phyloP scores from a whole-genome alignment of 1,140 invertebrate genomes.

The Drosophila aff. region DNA sequence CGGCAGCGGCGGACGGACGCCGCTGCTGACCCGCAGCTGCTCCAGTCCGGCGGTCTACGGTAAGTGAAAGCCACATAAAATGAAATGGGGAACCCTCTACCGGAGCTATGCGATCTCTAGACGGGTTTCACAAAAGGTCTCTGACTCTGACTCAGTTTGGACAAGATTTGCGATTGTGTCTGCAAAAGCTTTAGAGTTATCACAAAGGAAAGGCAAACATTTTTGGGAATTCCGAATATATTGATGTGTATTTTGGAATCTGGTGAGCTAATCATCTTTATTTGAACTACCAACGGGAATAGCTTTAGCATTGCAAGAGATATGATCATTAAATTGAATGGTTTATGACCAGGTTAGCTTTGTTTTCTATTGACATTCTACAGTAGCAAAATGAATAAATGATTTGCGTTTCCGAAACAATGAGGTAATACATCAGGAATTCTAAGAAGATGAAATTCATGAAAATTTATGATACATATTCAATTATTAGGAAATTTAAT shows the following conservation, averaged over 20 bases:
- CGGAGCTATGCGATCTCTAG: conserved; percentile 14
- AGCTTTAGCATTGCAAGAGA: not conserved
- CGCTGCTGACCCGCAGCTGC: conserved; percentile 82
- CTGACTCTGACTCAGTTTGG: conserved; percentile 17
- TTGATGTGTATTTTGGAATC: not conserved
- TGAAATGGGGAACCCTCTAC: conserved; percentile 7
- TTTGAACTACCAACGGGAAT: not conserved
- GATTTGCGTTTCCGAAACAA: not conserved
- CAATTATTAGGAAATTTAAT: not conserved
- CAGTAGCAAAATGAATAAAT: not conserved
- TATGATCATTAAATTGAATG: not conserved
- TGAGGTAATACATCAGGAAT: not conserved
- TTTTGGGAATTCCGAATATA: not conserved
- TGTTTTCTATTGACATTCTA: not conserved
- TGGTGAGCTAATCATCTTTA: not conserved
- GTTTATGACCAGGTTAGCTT: no score
- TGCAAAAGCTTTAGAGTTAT: conserved; percentile 3
- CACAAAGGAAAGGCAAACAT: conserved; percentile 3
- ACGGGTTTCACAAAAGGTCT: conserved; percentile 11
- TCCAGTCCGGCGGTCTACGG: conserved; percentile 85
- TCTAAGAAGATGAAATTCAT: not conserved
- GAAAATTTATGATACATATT: not conserved
- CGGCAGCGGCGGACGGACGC: conserved; percentile 84
- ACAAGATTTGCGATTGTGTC: not conserved
- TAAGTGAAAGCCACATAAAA: conserved; percentile 54